Evolutionary conservation across 2,113 vertebrate genomes (phyloP).

Genomic region (Amblyornis subalaris): DNA sequence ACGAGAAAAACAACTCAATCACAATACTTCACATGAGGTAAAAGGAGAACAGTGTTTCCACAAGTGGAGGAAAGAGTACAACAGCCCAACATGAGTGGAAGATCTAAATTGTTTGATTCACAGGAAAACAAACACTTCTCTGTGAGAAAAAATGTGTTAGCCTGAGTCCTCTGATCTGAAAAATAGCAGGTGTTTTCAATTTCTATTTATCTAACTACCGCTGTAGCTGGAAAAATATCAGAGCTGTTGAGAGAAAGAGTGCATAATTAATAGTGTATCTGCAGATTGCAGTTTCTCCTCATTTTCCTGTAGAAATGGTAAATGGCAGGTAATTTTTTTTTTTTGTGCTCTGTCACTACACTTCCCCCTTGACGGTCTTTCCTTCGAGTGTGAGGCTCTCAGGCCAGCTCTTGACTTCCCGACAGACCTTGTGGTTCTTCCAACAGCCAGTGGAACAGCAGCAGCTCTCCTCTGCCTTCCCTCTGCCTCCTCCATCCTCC

Average conservation of each 20-base stretch:
- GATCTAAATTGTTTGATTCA: not conserved
- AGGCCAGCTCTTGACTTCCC: not conserved
- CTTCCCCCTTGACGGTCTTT: not conserved
- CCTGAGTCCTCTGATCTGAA: not conserved
- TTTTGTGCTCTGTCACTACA: not conserved
- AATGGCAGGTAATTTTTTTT: not conserved
- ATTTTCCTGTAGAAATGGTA: not conserved
- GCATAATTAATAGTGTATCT: not conserved
- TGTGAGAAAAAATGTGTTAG: not conserved
- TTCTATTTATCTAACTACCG: not conserved
- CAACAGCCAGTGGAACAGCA: accelerated
- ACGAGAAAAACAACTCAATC: not conserved
- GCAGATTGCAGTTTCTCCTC: not conserved
- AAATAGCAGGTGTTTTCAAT: not conserved
- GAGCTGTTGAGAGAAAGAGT: not conserved
- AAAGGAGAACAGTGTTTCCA: not conserved
- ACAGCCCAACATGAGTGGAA: not conserved
- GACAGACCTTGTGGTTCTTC: not conserved
- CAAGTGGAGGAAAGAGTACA: not conserved
- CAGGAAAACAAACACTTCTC: not conserved
- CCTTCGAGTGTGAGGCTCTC: not conserved
- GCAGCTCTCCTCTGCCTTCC: not conserved
- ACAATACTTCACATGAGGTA: not conserved
- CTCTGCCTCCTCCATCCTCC: not conserved
- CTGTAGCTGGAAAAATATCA: not conserved